Evolutionary conservation across 1,140 invertebrate genomes (phyloP), one percentile per base, ranked within the genome.

Genomic region (Agraylea sexmaculata): DNA sequence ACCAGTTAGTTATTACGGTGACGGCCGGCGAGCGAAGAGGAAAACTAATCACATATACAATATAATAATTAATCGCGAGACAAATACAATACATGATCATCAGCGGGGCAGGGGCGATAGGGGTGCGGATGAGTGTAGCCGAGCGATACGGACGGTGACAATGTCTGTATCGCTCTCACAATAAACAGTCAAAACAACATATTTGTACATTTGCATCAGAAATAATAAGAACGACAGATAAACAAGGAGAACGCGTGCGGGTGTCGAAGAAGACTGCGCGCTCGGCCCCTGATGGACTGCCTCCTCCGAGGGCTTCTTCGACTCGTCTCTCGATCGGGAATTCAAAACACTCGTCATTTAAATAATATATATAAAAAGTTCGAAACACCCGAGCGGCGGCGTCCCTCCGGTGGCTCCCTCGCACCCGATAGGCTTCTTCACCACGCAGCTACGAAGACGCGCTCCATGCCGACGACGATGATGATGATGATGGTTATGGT

Each of bases 121-220:
- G n/a, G n/a, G n/a, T n/a, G n/a, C n/a, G n/a, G n/a, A n/a, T n/a
- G n/a, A n/a, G n/a, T n/a, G n/a, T n/a, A n/a, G n/a, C n/a, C n/a
- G n/a, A n/a, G n/a, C n/a, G n/a, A n/a, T n/a, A n/a, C n/a, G n/a
- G n/a, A n/a, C n/a, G n/a, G n/a, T n/a, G n/a, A n/a, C n/a, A n/a
- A n/a, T n/a, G n/a, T n/a, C n/a, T n/a, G n/a, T n/a, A n/a, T n/a
- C n/a, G n/a, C n/a, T n/a, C n/a, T n/a, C n/a, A n/a, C n/a, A n/a
- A n/a, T n/a, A n/a, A n/a, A n/a, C n/a, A n/a, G n/a, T 44, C 29
- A 44, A 44, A 44, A 44, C 35, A 44, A 44, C 42, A 44, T n/a
- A n/a, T 44, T 44, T 44, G 42, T 44, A 44, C 42, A 44, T 44
- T 44, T 29, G 39, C 23, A 44, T 38, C n/a, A 44, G n/a, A n/a